phyloP scores from a whole-genome alignment of 2,888 invertebrate species.

The Mechanitis mazaeus region DNA sequence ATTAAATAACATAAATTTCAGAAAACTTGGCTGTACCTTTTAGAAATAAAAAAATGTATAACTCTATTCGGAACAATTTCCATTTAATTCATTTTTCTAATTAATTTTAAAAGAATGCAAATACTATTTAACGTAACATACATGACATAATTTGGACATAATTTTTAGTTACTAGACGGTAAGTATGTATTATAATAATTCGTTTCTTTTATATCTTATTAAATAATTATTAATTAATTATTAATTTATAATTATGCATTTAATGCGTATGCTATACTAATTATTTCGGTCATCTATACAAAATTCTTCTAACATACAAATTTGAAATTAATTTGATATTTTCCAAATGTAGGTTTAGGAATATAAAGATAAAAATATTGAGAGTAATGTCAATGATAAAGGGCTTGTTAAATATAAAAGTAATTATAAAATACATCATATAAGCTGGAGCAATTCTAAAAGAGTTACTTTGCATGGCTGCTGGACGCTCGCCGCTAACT shows the following conservation, averaged over 20 bases:
- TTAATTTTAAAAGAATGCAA: too few species aligned
- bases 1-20: too few species aligned
- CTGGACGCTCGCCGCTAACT: constrained; percentile 84
- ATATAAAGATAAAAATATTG: constrained; percentile 9
- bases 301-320: constrained; percentile 17
- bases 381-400: constrained; percentile 23
- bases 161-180: constrained; percentile 14
- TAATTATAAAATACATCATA: constrained; percentile 38
- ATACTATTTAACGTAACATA: too few species aligned
- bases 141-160: too few species aligned
- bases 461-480: constrained; percentile 77
- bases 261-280: constrained; percentile 34
- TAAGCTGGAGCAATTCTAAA: constrained; percentile 40
- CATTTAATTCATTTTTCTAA: too few species aligned
- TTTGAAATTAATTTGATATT: constrained; percentile 14
- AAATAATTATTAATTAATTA: constrained; percentile 32
- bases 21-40: too few species aligned
- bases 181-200: constrained; percentile 51
- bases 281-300: constrained; percentile 57
- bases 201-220: constrained; percentile 52
- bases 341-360: constrained; percentile 7
- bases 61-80: too few species aligned
- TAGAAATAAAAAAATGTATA: too few species aligned
- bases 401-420: constrained; percentile 37
- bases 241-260: constrained; percentile 37